phyloP scores from a whole-genome alignment of 2,888 invertebrate species.

The Serrognathus titanus region DNA sequence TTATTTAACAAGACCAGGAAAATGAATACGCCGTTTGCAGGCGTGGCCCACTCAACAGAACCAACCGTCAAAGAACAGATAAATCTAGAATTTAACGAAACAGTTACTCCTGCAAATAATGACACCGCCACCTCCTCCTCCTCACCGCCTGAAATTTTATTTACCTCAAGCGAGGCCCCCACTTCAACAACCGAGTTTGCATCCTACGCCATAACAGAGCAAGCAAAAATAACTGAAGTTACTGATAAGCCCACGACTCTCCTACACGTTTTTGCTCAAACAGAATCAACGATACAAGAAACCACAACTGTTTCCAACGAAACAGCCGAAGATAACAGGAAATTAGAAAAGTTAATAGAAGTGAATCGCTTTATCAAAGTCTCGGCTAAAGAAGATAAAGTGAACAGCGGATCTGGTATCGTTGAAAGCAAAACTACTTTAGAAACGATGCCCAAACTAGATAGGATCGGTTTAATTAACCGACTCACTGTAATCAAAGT shows the following conservation, averaged over 20 bases:
- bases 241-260: conserved; percentile 42
- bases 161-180: too few species aligned
- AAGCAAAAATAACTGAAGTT: conserved; percentile 25
- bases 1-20: conserved; percentile 49
- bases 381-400: conserved; percentile 61
- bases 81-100: not conserved
- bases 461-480: conserved; percentile 69
- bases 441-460: conserved; percentile 59
- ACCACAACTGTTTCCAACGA: conserved; percentile 26
- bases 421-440: conserved; percentile 56
- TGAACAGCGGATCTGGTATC: conserved; percentile 49
- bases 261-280: conserved; percentile 52
- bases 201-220: not conserved
- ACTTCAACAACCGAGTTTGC: not conserved
- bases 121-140: too few species aligned
- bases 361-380: conserved; percentile 68
- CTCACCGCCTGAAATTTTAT: too few species aligned
- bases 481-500: conserved; percentile 66
- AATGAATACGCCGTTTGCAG: conserved; percentile 37
- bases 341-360: conserved; percentile 61
- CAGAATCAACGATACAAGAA: conserved; percentile 28
- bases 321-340: conserved; percentile 43
- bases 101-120: not conserved
- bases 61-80: conserved; percentile 4
- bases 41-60: conserved; percentile 14